Evolutionary conservation across 2,113 vertebrate genomes (phyloP).

Genomic region (Zosterops hypoxanthus): DNA sequence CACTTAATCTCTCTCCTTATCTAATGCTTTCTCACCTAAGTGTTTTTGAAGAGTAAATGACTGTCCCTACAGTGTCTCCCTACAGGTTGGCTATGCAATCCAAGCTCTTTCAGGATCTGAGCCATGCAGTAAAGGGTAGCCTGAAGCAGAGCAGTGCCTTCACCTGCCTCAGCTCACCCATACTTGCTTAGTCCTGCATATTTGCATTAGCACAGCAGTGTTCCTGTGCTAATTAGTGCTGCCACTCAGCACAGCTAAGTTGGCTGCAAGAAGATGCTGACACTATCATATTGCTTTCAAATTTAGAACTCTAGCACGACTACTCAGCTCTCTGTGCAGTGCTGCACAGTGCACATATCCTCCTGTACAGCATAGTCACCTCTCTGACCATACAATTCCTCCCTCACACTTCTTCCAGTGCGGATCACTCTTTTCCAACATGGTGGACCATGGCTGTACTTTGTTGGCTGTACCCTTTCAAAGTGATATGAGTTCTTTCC

Average conservation of each 20-base stretch:
- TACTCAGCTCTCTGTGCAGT: neutral
- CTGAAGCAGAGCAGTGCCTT: neutral
- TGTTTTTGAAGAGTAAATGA: neutral
- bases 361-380: neutral
- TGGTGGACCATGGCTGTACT: neutral
- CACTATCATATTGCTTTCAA: neutral
- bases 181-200: neutral
- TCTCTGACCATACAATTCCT: neutral
- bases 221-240: neutral
- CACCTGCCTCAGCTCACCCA: neutral
- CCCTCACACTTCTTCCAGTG: neutral
- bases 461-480: neutral
- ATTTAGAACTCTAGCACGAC: neutral
- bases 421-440: neutral
- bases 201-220: neutral
- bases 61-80: neutral
- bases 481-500: neutral
- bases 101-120: neutral
- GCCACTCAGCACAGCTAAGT: neutral
- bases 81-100: neutral
- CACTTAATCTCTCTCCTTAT: neutral
- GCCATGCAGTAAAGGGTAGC: accelerated
- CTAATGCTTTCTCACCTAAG: neutral
- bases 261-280: neutral
- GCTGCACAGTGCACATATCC: neutral